Base-by-base conservation (phyloP, 2,113 vertebrate genomes). In the Melanotaenia duboulayi region DNA sequence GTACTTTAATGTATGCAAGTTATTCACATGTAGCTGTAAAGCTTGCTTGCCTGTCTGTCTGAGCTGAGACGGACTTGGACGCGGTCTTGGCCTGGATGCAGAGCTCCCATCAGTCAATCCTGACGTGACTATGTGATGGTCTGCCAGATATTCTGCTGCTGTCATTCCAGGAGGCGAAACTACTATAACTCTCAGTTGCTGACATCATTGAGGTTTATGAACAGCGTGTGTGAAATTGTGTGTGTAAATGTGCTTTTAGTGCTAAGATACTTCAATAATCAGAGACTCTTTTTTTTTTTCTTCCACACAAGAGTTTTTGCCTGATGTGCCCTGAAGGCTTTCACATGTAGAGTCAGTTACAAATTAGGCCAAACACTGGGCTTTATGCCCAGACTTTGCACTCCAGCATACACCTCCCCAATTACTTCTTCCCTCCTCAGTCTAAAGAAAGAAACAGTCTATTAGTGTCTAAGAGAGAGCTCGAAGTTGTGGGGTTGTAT, bases 311-410 rank as follows among this genome's bases (percentile, higher is more conserved):
- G 81, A 70, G 81, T 69, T 86, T 87, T 85, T 83, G 60, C 77
- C 82, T 84, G 86, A 85, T 81, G 83, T 87, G 84, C 85, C 90
- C 91, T 56, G 58, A 71, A 83, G 88, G 87, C 88, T 82, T 90
- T 87, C 88, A 92, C 87, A 65, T 91, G 89, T 83, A 82, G 81
- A 78, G 65, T 80, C 22, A 19, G 71, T 78, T 81, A 76, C 73
- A 81, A 72, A 75, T 76, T 78, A 44, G 20, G 80, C 68, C 79
- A 80, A 88, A 89, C 74, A 63, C 85, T 85, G 83, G 89, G 89
- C 85, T 69, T 48, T 72, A 52, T 84, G 89, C 85, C 90, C 81
- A 85, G 87, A 83, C 69, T 65, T 69, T 65, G 42, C 83, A 87
- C 69, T 71, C 78, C 71, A 63, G 40, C 49, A 42, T 32, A 57